phyloP scores from a whole-genome alignment of 2,797 vertebrate genomes.

The Epinephelus coioides region DNA sequence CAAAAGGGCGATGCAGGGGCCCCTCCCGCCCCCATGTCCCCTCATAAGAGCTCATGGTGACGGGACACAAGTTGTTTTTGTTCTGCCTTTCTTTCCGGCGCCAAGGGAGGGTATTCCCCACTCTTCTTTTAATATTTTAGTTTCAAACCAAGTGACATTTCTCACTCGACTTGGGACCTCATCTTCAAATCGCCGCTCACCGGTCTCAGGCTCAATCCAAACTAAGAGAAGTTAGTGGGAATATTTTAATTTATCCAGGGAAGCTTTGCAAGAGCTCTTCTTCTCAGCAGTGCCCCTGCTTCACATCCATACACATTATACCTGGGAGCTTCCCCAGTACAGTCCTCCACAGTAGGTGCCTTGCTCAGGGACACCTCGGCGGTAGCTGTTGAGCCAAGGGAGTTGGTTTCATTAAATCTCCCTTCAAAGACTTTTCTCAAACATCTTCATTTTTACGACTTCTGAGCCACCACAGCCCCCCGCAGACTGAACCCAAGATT shows the following conservation, averaged over 20 bases:
- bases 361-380: constrained; percentile 77
- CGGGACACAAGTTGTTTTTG: constrained; percentile 62
- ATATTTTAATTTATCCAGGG: constrained; percentile 57
- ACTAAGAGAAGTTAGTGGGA: constrained; percentile 10
- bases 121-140: constrained; percentile 54
- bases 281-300: constrained; percentile 22
- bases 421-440: constrained; percentile 41
- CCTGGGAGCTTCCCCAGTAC: constrained; percentile 21
- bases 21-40: constrained; percentile 37
- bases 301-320: constrained; percentile 18
- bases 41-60: constrained; percentile 61
- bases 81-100: constrained; percentile 61
- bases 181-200: constrained; percentile 39
- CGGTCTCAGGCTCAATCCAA: constrained; percentile 46
- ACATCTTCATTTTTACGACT: constrained; percentile 16
- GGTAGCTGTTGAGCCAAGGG: constrained; percentile 44
- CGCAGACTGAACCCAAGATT: constrained; percentile 5
- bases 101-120: constrained; percentile 25
- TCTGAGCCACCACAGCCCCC: constrained; percentile 11
- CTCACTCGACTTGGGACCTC: constrained; percentile 38
- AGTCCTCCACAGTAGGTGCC: constrained; percentile 70
- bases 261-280: constrained; percentile 36
- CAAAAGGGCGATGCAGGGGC: constrained; percentile 48
- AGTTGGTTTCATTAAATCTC: constrained; percentile 35
- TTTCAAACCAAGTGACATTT: constrained; percentile 63